Conservation (phyloP, 2,888 invertebrate genomes). For the Drosophila yooni region DNA sequence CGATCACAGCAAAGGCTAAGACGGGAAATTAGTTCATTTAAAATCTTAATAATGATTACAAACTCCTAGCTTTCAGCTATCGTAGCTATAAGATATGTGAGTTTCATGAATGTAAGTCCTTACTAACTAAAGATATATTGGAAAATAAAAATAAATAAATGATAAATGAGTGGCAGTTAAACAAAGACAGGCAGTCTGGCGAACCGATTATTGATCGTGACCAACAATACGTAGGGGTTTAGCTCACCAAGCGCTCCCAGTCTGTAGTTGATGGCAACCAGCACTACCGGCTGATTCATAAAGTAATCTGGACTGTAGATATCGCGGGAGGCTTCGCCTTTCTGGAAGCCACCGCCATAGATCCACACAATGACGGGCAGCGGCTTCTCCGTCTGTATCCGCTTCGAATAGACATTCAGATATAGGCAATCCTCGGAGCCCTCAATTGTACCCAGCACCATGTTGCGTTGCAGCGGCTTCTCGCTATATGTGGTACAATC, state of each 20-base stretch:
- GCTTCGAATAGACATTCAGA: conserved; percentile 85
- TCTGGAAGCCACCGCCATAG: conserved; percentile 86
- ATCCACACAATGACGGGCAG: conserved; percentile 86
- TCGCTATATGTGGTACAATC: conserved; percentile 83
- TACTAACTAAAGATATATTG: not conserved
- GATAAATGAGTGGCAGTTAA: not conserved
- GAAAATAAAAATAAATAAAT: not conserved
- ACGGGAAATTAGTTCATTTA: not conserved
- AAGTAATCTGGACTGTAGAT: conserved; percentile 85
- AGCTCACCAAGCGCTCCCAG: conserved; percentile 85
- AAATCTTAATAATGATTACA: not conserved
- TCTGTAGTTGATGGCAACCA: conserved; percentile 85
- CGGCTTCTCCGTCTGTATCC: conserved; percentile 62
- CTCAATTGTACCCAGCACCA: conserved; percentile 70
- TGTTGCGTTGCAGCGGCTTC: conserved; percentile 81
- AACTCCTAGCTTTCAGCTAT: not conserved
- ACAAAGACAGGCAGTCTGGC: not conserved
- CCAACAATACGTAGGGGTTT: not conserved
- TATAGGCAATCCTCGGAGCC: conserved; percentile 86
- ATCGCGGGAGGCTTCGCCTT: conserved; percentile 84
- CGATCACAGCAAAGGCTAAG: not conserved
- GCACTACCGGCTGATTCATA: conserved; percentile 85
- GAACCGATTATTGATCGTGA: not conserved
- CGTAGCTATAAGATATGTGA: not conserved
- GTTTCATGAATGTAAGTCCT: not conserved